Evolutionary conservation across 2,797 vertebrate genomes (phyloP).

Genomic region (Furcifer pardalis): DNA sequence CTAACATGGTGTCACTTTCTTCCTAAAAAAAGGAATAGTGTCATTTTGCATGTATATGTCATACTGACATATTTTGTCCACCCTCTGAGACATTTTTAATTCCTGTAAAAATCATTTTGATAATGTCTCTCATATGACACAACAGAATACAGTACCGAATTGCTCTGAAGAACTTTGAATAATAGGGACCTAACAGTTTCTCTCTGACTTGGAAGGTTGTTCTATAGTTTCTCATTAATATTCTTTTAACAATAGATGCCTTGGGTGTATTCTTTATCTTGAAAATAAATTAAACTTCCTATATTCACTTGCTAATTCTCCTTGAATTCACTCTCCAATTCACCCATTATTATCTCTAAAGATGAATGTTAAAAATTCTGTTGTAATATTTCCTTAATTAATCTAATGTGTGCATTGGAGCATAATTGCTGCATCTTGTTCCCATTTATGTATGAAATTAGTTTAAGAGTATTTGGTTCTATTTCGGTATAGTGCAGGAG

Average conservation of each 20-base stretch:
- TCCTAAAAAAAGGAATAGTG: slow-evolving; percentile 25
- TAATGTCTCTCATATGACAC: background rate
- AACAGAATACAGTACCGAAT: slow-evolving; percentile 33
- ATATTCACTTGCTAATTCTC: slow-evolving; percentile 3
- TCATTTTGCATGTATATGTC: slow-evolving; percentile 23
- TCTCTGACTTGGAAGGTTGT: slow-evolving; percentile 56
- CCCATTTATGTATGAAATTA: too few relatives aligned
- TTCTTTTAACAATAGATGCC: slow-evolving; percentile 37
- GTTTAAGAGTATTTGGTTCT: too few relatives aligned
- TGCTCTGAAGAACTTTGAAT: slow-evolving; percentile 52
- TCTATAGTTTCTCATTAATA: slow-evolving; percentile 50
- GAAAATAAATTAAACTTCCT: slow-evolving; percentile 47
- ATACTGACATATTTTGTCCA: slow-evolving; percentile 35
- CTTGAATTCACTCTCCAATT: slow-evolving; percentile 19
- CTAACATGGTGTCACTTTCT: background rate
- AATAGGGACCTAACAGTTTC: slow-evolving; percentile 44
- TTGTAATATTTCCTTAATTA: background rate
- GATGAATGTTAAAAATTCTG: slow-evolving; percentile 3
- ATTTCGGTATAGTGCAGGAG: background rate
- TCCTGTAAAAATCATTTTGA: slow-evolving; percentile 26
- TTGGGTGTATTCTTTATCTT: slow-evolving; percentile 8
- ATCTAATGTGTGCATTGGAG: slow-evolving; percentile 2
- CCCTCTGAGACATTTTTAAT: slow-evolving; percentile 37
- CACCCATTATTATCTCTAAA: slow-evolving; percentile 18
- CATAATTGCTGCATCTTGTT: background rate